Base-by-base conservation (phyloP, 2,797 vertebrate genomes). In the Lindbergichthys nudifrons region DNA sequence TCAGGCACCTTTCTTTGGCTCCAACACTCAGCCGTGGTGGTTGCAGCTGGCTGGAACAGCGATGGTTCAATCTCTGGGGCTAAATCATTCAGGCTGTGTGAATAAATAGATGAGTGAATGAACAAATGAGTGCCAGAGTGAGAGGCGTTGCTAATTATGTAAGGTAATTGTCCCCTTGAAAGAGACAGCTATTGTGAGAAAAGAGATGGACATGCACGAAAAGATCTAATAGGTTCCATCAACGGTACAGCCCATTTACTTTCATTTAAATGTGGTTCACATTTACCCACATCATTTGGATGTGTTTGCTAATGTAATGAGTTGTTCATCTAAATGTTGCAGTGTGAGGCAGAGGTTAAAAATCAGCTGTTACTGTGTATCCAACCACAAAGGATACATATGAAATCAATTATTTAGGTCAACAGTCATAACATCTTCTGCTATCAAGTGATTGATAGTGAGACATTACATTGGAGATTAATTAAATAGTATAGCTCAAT, bases 91-190 rank as follows among this genome's bases (percentile, higher is more conserved):
- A 53, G 54, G 23, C 76, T 53, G 50, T 19, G n/a, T 42, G 65
- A 77, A 77, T 76, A 82, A 87, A 81, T 18, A 72, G 52, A 81
- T 65, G 77, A 65, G 75, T 67, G 69, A 79, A 46, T 23, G 64
- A 65, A 75, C 30, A 68, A 50, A 57, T 6, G 71, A 75, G 65
- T 43, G 82, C 18, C 78, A 26, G 43, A 53, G 54, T 21, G 78
- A 79, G 64, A 53, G 54, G 61, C 51, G 52, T 61, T 32, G 50
- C 64, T 78, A 51, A 80, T 87, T 68, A 67, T 9, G 14, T 3
- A n/a, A 76, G 66, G n/a, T 71, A 65, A 79, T 60, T 75, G 79
- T 76, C 71, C 59, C 41, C 39, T 48, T 77, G 63, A 85, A 75
- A 62, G 64, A 65, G 59, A 18, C 30, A 3, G 32, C 51, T 15